Evolutionary conservation across 1,140 invertebrate genomes (phyloP).

Genomic region (Meloidogyne chitwoodi): DNA sequence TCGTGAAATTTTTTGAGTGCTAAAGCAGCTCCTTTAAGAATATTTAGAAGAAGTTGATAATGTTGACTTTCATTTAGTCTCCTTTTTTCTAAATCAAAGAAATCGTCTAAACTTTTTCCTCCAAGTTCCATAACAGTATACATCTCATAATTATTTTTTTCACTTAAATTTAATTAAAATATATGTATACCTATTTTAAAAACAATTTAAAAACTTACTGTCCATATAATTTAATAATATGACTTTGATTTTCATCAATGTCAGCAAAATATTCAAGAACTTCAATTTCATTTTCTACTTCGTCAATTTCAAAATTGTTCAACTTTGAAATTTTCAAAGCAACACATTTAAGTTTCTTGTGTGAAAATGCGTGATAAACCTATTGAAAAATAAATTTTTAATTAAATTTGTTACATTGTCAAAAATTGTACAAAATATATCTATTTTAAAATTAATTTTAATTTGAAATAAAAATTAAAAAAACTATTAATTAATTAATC

Average conservation of each 20-base stretch:
- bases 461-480: no score
- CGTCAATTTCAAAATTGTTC: background rate
- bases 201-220: background rate
- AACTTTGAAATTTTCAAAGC: background rate
- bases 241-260: background rate
- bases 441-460: no score
- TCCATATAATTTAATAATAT: background rate
- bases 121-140: background rate
- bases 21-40: background rate
- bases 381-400: background rate
- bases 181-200: no score
- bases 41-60: background rate
- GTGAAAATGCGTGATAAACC: background rate
- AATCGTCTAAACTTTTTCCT: background rate
- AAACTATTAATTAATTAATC: no score
- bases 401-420: no score
- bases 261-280: background rate
- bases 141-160: background rate
- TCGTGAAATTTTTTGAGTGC: background rate
- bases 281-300: background rate
- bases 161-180: background rate
- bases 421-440: no score
- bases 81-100: background rate
- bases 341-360: background rate
- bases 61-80: background rate